Conservation (phyloP, 2,797 vertebrate genomes). For the Chloroceryle amazona region DNA sequence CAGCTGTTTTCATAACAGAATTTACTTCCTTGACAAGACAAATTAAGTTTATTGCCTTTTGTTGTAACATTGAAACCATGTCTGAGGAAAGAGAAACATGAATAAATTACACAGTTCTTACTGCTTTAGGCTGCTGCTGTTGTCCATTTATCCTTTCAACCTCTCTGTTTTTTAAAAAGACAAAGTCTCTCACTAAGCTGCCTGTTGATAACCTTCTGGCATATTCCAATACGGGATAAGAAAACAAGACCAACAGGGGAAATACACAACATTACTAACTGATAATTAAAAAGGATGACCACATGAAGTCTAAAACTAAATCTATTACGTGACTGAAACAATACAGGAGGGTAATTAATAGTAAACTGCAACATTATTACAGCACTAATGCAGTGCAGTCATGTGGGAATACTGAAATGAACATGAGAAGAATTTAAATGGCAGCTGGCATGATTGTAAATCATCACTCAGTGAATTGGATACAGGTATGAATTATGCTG, state of each 20-base stretch:
- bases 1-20: background rate
- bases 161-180: background rate
- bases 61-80: background rate
- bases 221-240: background rate
- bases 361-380: background rate
- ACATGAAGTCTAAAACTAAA: background rate
- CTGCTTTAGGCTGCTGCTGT: background rate
- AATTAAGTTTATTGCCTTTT: slow-evolving; percentile 29
- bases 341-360: background rate
- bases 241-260: background rate
- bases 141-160: background rate
- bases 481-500: slow-evolving; percentile 12
- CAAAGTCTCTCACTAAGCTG: background rate
- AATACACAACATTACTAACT: background rate
- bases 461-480: background rate
- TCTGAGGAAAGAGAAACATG: background rate
- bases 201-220: background rate
- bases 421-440: background rate
- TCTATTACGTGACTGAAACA: background rate
- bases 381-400: background rate
- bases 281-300: slow-evolving; percentile 3
- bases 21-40: slow-evolving; percentile 31
- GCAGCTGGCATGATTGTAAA: background rate
- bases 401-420: slow-evolving; percentile 17
- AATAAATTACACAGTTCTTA: background rate